Conservation (phyloP, 2,113 vertebrate genomes). For the Pteronura brasiliensis region DNA sequence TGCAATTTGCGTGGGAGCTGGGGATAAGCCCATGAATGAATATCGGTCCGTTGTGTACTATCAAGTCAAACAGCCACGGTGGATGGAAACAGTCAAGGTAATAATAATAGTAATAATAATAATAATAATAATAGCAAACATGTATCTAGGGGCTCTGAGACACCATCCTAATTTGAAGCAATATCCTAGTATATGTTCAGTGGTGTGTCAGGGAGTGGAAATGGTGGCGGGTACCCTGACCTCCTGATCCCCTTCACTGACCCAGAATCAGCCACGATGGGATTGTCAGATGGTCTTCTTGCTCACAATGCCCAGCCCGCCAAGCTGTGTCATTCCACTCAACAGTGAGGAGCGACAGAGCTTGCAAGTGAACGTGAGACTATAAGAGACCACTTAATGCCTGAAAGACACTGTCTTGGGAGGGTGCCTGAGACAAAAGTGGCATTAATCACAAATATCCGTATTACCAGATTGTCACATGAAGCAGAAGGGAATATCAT, state of each 20-base stretch:
- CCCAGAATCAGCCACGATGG: neutral
- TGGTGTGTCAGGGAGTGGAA: neutral
- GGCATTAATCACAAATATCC: neutral
- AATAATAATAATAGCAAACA: neutral
- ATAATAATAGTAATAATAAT: neutral
- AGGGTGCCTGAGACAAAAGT: neutral
- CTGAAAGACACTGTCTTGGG: neutral
- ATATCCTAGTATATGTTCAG: neutral
- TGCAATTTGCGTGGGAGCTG: constrained; percentile 94
- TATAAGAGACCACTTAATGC: neutral
- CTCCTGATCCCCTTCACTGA: neutral
- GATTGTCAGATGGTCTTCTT: neutral
- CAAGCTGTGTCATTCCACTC: neutral
- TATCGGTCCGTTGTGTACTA: constrained; percentile 97
- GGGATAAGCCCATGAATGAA: constrained; percentile 92
- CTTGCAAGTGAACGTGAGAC: neutral
- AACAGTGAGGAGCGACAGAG: neutral
- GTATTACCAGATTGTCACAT: neutral
- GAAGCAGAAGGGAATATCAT: neutral
- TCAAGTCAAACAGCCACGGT: constrained; percentile 96
- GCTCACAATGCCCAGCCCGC: neutral
- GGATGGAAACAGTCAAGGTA: constrained; percentile 99
- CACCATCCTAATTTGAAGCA: neutral
- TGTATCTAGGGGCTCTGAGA: neutral
- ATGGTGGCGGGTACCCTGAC: neutral